Base-by-base conservation (phyloP, 2,113 vertebrate genomes). In the Dascyllus trimaculatus region DNA sequence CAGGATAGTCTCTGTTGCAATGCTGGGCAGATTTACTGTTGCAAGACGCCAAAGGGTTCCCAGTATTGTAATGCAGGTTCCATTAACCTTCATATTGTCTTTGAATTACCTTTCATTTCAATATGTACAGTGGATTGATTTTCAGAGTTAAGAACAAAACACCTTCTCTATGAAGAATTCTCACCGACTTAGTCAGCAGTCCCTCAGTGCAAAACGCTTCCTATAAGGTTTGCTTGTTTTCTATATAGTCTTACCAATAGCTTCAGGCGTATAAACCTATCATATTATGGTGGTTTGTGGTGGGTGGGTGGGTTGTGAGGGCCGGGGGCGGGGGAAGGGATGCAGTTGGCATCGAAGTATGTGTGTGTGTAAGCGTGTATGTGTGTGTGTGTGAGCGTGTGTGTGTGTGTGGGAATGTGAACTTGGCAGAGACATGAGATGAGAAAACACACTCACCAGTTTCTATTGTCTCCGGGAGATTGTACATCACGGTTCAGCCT, bases 381-480 rank as follows among this genome's bases (percentile, higher is more conserved):
- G 53, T 57, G 84, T 63, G 43, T 35, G 53, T 43, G 43, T 54
- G 84, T 63, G 26, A 62, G 60, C 75, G 86, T 70, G 52, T 43
- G 15, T 78, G 71, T 85, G 81, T 86, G 88, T 87, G 89, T 89
- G 89, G 76, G 92, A 77, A 88, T 85, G 79, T 86, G 79, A 80
- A 89, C 81, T 88, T 93, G 92, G 87, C 86, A 82, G 81, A 82
- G 61, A 71, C 68, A 76, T 69, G 70, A 84, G 71, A 88, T 83
- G 87, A 85, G 85, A 84, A 81, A 84, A 94, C 87, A 85, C 78
- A 83, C 78, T 81, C 83, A 71, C 82, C 69, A 72, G 82, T 88
- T n/a, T 85, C 81, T 77, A 91, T 94, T 92, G 93, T 93, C 78
- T 93, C 69, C 70, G 75, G 66, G 77, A 89, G 86, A 84, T 68